These are phyloP conservation scores for Chrysomela aeneicollis DNA, from an alignment of 2,888 invertebrate species.

Conservation along the genomic window DNA sequence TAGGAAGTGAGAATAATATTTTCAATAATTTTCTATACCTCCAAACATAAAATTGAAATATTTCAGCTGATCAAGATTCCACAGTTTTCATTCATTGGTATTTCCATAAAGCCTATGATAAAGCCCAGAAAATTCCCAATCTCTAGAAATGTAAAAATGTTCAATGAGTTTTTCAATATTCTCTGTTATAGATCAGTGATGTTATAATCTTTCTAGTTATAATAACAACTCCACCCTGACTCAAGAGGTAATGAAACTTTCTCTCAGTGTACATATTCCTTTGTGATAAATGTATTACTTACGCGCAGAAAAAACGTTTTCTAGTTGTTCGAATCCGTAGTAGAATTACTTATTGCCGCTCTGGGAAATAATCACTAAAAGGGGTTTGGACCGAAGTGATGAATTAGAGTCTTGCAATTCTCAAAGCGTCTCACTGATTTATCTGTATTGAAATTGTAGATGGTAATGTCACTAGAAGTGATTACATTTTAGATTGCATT, in stretches of 20 bases:
- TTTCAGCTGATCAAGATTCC: no score
- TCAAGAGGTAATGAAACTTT: conserved; percentile 4
- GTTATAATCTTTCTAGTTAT: no score
- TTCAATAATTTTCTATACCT: no score
- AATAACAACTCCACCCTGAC: no score
- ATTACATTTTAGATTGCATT: background rate
- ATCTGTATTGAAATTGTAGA: background rate
- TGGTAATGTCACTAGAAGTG: background rate
- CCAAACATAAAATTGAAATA: no score
- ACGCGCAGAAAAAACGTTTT: background rate
- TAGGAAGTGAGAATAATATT: no score
- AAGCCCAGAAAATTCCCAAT: no score
- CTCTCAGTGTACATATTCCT: conserved; percentile 18
- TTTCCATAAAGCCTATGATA: no score
- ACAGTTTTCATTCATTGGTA: no score
- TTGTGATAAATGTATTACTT: conserved; percentile 23
- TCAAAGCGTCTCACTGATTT: background rate
- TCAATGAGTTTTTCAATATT: no score
- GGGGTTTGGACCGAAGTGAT: background rate
- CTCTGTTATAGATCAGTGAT: no score
- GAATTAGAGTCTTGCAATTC: background rate
- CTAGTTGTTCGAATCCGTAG: background rate
- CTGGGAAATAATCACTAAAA: background rate
- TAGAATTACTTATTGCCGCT: background rate
- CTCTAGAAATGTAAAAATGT: no score